These are phyloP conservation scores for Hesperia comma DNA, from an alignment of 2,888 invertebrate species.

Conservation along the genomic window DNA sequence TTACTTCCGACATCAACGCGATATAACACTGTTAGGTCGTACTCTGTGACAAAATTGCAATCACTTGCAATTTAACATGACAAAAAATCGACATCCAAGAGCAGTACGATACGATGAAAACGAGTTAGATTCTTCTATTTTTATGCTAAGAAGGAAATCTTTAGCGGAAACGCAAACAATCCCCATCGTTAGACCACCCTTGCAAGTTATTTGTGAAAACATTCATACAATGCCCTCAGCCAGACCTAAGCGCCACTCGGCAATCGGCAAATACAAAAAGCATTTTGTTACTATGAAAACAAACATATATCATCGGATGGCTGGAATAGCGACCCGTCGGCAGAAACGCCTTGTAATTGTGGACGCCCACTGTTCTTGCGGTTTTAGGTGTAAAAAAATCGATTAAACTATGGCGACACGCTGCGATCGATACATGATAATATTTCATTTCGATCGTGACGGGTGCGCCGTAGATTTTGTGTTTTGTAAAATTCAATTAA, in stretches of 20 bases:
- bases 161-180: conserved; percentile 27
- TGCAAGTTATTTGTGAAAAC: conserved; percentile 70
- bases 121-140: conserved; percentile 28
- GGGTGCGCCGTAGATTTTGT: conserved; percentile 70
- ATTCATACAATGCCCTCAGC: conserved; percentile 55
- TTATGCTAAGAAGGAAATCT: conserved; percentile 24
- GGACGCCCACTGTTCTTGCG: conserved; percentile 77
- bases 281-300: conserved; percentile 75
- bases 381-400: conserved; percentile 84
- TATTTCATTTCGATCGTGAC: conserved; percentile 76
- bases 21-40: neutral
- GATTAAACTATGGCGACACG: conserved; percentile 81
- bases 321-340: conserved; percentile 63
- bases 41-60: conserved; percentile 36
- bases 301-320: conserved; percentile 78
- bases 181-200: conserved; percentile 64
- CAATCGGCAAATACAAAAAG: conserved; percentile 61
- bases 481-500: conserved; percentile 80
- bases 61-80: conserved; percentile 63
- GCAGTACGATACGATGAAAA: conserved; percentile 17
- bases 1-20: neutral
- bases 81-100: conserved; percentile 56
- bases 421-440: conserved; percentile 81
- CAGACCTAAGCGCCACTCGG: conserved; percentile 54
- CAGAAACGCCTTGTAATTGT: conserved; percentile 79